A percentile compares a stretch with the other conserved stretches of the same genome.
These are phyloP conservation scores for Ancistrus triradiatus DNA, from an alignment of 2,113 vertebrate species.

Conservation along the genomic window DNA sequence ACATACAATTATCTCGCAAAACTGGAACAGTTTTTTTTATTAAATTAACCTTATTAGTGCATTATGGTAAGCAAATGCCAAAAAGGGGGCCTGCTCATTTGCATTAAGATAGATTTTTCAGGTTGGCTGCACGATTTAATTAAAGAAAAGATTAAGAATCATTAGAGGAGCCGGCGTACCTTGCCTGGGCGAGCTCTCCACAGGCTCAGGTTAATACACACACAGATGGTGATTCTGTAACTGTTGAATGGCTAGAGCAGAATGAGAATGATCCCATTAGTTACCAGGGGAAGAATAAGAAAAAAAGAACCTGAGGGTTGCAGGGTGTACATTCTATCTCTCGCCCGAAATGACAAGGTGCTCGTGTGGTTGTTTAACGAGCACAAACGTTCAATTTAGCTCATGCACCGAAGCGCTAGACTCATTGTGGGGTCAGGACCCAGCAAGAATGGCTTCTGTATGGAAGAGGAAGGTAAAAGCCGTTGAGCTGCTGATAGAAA, in stretches of 20 bases:
- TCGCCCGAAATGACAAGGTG: conserved; percentile 17
- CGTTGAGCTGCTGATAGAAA: too few species aligned
- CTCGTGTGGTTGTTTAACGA: conserved; percentile 9
- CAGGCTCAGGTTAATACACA: conserved; percentile 99
- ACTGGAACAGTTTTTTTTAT: conserved; percentile 97
- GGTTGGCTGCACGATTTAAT: conserved; percentile 99
- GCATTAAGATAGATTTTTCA: conserved; percentile 99
- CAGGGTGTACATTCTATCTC: too few species aligned
- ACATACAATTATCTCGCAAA: conserved; percentile 99
- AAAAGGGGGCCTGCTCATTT: conserved; percentile 97
- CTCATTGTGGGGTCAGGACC: neutral
- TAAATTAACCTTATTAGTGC: conserved; percentile 99
- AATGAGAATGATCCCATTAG: conserved; percentile 99
- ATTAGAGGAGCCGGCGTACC: conserved; percentile 99
- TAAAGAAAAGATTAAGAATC: conserved; percentile 99
- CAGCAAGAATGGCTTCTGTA: neutral
- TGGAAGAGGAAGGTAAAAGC: too few species aligned
- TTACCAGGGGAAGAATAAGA: conserved; percentile 75
- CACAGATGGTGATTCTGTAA: conserved; percentile 99
- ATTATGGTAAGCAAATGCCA: conserved; percentile 99
- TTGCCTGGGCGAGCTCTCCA: conserved; percentile 99
- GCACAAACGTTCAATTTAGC: conserved; percentile 5
- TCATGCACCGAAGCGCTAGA: neutral
- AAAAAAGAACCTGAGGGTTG: conserved; percentile 1
- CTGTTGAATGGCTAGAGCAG: conserved; percentile 98